Evolutionary conservation across 2,888 invertebrate species (phyloP).

Genomic region (Tupiocoris notatus): DNA sequence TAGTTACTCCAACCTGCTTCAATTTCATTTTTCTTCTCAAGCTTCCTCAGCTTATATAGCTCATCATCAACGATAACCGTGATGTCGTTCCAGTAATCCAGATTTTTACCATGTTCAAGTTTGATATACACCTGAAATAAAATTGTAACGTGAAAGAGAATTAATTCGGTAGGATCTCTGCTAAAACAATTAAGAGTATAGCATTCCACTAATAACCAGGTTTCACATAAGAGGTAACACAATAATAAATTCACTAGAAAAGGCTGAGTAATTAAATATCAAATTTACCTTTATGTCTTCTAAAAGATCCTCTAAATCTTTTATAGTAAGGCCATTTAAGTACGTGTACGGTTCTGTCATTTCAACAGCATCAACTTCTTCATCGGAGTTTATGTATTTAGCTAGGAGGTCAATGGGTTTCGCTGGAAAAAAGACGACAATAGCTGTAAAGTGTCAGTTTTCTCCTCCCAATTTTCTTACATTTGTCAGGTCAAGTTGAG

Average conservation of each 20-base stretch:
- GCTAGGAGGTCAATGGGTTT: slow-evolving; percentile 97
- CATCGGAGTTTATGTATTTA: slow-evolving; percentile 90
- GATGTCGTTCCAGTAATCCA: slow-evolving; percentile 94
- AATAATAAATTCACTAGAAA: too few relatives aligned
- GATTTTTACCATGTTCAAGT: slow-evolving; percentile 82
- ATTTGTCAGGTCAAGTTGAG: too few relatives aligned
- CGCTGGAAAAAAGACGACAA: slow-evolving; percentile 58
- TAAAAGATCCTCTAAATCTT: slow-evolving; percentile 91
- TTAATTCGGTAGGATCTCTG: too few relatives aligned
- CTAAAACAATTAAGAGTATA: neutral
- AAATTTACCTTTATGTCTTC: slow-evolving; percentile 85
- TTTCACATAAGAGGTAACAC: too few relatives aligned
- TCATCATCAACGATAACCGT: slow-evolving; percentile 93
- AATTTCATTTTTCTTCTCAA: slow-evolving; percentile 64
- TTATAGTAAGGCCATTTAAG: slow-evolving; percentile 82
- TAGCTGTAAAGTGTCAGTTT: too few relatives aligned
- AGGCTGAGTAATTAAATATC: too few relatives aligned
- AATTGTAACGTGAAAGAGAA: too few relatives aligned
- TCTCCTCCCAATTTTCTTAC: too few relatives aligned
- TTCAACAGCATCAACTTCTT: slow-evolving; percentile 87
- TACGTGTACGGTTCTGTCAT: slow-evolving; percentile 98
- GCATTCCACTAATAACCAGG: neutral
- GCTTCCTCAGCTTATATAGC: slow-evolving; percentile 76
- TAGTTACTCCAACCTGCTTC: slow-evolving; percentile 58
- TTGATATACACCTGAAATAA: slow-evolving; percentile 75